Evolutionary conservation across 2,113 vertebrate species (phyloP).

Genomic region (Rhadina sibilatrix): DNA sequence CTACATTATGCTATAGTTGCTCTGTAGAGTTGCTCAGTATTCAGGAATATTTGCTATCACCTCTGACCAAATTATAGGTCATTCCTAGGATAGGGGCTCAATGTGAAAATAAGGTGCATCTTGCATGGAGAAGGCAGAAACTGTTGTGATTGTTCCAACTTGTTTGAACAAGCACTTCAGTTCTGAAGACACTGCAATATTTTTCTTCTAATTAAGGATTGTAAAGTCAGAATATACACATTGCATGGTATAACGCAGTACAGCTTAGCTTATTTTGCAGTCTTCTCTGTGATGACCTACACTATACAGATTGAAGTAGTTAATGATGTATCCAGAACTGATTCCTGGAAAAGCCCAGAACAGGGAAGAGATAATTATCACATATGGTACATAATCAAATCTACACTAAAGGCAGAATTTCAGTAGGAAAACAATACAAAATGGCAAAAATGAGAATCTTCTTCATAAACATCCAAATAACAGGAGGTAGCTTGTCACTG

Average conservation of each 20-base stretch:
- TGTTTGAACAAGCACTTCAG: background rate
- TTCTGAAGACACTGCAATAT: background rate
- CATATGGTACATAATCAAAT: background rate
- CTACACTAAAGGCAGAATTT: background rate
- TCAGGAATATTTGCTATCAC: background rate
- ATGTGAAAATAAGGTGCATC: background rate
- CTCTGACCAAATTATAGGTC: background rate
- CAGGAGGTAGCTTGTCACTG: background rate
- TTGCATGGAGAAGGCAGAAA: background rate
- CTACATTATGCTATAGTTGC: background rate
- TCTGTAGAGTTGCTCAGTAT: background rate
- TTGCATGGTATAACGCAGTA: rapidly evolving
- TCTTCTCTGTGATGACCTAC: background rate
- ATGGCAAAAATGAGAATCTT: background rate
- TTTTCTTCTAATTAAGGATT: background rate
- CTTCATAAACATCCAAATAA: background rate
- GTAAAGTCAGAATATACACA: background rate
- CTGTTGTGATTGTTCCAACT: background rate
- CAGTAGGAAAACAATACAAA: background rate
- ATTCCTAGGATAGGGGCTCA: background rate
- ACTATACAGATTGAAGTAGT: background rate
- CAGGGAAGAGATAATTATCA: background rate
- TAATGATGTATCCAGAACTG: background rate
- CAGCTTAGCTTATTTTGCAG: background rate
- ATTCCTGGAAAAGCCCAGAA: background rate